Percentiles rank a stretch among this genome's conserved stretches.
Evolutionary conservation across 2,888 invertebrate genomes (phyloP).

Genomic region (Cataglyphis livida): DNA sequence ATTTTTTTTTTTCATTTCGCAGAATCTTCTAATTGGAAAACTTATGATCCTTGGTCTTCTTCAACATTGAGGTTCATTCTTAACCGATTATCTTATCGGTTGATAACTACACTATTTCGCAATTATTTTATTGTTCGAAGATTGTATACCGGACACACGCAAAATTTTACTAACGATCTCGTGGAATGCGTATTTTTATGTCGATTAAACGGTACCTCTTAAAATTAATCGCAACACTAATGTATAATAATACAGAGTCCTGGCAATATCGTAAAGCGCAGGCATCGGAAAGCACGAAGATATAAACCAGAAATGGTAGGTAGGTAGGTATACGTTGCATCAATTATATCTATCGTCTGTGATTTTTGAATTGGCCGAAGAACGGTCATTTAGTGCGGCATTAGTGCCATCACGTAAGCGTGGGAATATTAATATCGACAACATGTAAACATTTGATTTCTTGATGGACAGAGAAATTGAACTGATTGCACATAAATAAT

Average conservation of each 20-base stretch:
- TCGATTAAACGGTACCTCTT: conserved; percentile 61
- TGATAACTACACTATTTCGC: conserved; percentile 56
- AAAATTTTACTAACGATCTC: conserved; percentile 41
- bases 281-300: conserved; percentile 75
- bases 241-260: conserved; percentile 58
- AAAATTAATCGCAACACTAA: conserved; percentile 62
- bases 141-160: conserved; percentile 22
- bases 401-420: conserved; percentile 86
- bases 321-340: conserved; percentile 65
- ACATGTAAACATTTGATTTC: conserved; percentile 83
- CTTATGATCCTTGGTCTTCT: conserved; percentile 50
- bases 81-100: conserved; percentile 27
- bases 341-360: conserved; percentile 70
- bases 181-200: conserved; percentile 38
- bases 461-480: conserved; percentile 80
- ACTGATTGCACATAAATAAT: neutral
- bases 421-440: conserved; percentile 85
- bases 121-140: conserved; percentile 15
- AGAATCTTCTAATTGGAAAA: conserved; percentile 58
- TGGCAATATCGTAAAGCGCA: conserved; percentile 73
- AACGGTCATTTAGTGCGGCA: conserved; percentile 84
- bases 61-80: conserved; percentile 28
- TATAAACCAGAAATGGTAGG: conserved; percentile 67
- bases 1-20: conserved; percentile 40
- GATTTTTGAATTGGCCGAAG: conserved; percentile 77